A percentile compares a stretch with the other conserved stretches of the same genome.
These are phyloP conservation scores for Gymnothorax reevesii DNA, from an alignment of 2,797 vertebrate species.

Conservation along the genomic window DNA sequence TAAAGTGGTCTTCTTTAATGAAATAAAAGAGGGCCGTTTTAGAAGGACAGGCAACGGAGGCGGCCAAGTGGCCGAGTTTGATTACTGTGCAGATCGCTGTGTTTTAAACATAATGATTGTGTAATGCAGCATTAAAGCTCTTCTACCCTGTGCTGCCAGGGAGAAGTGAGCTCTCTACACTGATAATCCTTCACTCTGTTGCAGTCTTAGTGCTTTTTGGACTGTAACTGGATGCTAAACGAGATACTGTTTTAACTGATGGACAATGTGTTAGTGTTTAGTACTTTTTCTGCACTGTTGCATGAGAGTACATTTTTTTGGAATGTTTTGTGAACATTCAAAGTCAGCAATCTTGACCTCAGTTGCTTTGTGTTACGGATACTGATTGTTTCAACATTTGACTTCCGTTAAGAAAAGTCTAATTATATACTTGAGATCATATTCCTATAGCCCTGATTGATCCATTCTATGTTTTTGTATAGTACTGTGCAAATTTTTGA, in stretches of 20 bases:
- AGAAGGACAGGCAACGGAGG: constrained; percentile 63
- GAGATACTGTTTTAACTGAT: neutral
- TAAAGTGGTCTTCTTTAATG: constrained; percentile 59
- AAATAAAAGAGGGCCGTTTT: constrained; percentile 71
- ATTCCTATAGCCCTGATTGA: no score
- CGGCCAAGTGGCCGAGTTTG: constrained; percentile 71
- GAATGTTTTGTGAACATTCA: no score
- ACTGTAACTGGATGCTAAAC: constrained; percentile 27
- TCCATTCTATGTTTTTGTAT: no score
- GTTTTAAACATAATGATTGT: constrained; percentile 64
- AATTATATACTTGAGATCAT: no score
- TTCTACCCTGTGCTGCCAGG: constrained; percentile 55
- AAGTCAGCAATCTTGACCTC: neutral
- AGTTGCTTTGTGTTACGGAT: neutral
- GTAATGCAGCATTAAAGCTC: constrained; percentile 46
- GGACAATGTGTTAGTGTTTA: neutral
- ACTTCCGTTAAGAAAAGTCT: no score
- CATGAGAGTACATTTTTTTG: neutral
- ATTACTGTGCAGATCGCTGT: constrained; percentile 73
- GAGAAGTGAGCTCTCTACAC: constrained; percentile 56
- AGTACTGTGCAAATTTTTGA: no score
- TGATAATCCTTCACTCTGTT: constrained; percentile 46
- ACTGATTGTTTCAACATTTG: neutral
- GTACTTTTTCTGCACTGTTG: neutral
- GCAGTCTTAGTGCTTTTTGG: constrained; percentile 19